Evolutionary conservation across 2,888 invertebrate species (phyloP).

Genomic region (Cryptus viduatorius): DNA sequence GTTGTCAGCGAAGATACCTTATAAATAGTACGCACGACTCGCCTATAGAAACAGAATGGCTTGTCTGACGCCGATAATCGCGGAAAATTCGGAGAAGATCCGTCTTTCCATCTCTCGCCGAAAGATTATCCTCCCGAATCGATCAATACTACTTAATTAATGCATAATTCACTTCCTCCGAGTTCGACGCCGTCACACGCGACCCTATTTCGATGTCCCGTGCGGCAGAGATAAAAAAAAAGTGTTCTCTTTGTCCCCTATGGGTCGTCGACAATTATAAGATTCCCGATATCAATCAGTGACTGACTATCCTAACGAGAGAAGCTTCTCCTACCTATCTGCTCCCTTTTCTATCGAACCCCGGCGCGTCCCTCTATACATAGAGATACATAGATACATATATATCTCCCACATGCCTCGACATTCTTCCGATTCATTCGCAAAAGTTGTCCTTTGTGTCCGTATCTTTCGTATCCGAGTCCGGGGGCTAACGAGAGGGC

Average conservation of each 20-base stretch:
- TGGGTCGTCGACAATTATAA: conserved; percentile 47
- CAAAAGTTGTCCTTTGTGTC: background rate
- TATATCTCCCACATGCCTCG: background rate
- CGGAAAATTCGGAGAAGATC: too few relatives aligned
- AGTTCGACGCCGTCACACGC: conserved; percentile 16
- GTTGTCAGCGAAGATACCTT: too few relatives aligned
- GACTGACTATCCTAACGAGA: conserved; percentile 33
- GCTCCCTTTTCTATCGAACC: background rate
- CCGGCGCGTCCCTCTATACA: background rate
- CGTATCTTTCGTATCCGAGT: conserved; percentile 15
- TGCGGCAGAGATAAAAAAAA: conserved; percentile 31
- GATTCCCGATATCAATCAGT: conserved; percentile 43
- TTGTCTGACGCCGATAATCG: too few relatives aligned
- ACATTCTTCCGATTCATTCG: conserved; percentile 22
- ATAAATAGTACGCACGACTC: too few relatives aligned
- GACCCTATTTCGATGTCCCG: background rate
- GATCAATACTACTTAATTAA: background rate
- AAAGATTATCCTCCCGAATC: background rate
- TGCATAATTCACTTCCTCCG: background rate
- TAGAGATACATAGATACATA: background rate
- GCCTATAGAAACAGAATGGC: too few relatives aligned
- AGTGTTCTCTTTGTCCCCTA: conserved; percentile 6
- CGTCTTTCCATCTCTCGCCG: background rate
- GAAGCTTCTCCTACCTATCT: background rate
- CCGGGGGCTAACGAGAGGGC: conserved; percentile 29